Percentiles rank a stretch among this genome's conserved stretches.
Conservation (phyloP, 2,888 invertebrate genomes). For the Idaea aversata region DNA sequence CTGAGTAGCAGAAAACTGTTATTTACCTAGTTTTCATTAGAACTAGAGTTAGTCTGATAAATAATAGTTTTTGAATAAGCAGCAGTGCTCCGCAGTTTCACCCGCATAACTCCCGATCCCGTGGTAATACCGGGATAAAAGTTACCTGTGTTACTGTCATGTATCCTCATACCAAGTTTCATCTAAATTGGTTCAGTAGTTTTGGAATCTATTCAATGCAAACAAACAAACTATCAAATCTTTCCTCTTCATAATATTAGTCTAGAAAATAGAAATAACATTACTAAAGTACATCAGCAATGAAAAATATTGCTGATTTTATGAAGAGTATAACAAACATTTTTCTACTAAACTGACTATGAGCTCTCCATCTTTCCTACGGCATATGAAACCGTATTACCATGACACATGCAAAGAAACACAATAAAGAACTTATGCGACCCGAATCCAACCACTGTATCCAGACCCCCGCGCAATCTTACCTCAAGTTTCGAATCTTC, state of each 20-base stretch:
- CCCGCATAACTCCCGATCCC: too few relatives aligned
- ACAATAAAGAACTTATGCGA: slow-evolving; percentile 52
- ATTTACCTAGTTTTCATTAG: too few relatives aligned
- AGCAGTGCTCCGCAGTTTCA: too few relatives aligned
- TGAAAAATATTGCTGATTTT: neutral
- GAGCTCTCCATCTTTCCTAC: slow-evolving; percentile 19
- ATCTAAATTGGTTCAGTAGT: too few relatives aligned
- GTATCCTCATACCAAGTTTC: too few relatives aligned
- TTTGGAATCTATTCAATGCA: too few relatives aligned
- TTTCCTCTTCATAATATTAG: too few relatives aligned
- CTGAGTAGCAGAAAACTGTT: neutral
- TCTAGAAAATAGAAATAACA: neutral
- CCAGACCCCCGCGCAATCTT: slow-evolving; percentile 30
- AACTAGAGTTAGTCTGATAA: too few relatives aligned
- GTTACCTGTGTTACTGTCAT: too few relatives aligned
- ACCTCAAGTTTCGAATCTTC: slow-evolving; percentile 21
- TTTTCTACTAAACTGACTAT: slow-evolving; percentile 6
- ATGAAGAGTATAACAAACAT: neutral
- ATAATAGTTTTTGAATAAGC: too few relatives aligned
- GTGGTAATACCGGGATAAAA: too few relatives aligned
- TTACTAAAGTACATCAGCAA: neutral
- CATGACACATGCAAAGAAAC: slow-evolving; percentile 52
- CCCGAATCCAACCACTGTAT: slow-evolving; percentile 49
- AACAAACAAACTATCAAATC: too few relatives aligned
- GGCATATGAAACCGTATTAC: slow-evolving; percentile 44